Base-by-base conservation (phyloP, 2,888 invertebrate species). In the Andrena fulva region DNA sequence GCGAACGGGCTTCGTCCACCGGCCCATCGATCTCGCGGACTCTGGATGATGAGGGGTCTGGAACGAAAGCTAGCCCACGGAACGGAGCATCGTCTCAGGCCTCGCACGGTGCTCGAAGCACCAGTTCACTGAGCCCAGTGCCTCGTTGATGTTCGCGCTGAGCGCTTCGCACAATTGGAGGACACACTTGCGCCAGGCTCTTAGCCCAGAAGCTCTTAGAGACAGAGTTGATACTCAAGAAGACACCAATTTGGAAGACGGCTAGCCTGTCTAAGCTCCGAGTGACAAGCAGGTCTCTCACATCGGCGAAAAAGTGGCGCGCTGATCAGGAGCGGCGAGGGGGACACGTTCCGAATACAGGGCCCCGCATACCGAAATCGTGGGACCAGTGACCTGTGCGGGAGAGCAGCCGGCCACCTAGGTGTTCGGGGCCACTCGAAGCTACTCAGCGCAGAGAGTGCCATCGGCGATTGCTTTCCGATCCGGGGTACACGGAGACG, bases 321-420 rank as follows among this genome's bases (percentile, higher is more conserved):
- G 76, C 66, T 67, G 78, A 74, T 81, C 81, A 59, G 60, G 42
- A 50, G 42, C 16, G 20, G 52, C 33, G 60, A 31, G n/a, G 29
- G 74, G 81, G 86, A 87, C 82, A 82, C 69, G 84, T 86, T 84
- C 82, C 56, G 67, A 35, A 72, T 50, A 68, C 82, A 77, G 60
- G 66, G 74, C 50, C 74, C 76, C 72, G 78, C 84, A 86, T 84
- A 85, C 86, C 85, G 85, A 89, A 90, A 89, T 85, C 85, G 71
- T 77, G 85, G 79, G 88, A 89, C 87, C 91, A 85, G 88, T 90
- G 90, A 91, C 91, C 89, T 86, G 86, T 84, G 87, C 33, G 56
- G 68, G 78, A 72, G 77, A 74, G 16, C 50, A 42, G 7, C 62
- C 62, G 56, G 66, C 72, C 71, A 27, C 27, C 67, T 69, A 20